Conservation (phyloP, 2,797 vertebrate species). For the Momotus momota region DNA sequence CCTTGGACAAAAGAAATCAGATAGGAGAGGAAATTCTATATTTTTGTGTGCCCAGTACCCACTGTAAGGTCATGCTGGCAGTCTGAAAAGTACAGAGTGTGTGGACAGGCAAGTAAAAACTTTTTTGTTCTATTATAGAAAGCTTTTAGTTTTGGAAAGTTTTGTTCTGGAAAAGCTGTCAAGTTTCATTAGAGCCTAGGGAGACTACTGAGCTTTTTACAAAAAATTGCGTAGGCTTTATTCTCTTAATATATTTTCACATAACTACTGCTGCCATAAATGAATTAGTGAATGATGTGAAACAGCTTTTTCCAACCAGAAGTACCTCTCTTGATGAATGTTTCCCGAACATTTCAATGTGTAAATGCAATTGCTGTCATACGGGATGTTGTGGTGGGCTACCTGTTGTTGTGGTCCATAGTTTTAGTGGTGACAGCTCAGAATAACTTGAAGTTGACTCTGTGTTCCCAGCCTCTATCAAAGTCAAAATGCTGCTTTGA, state of each 20-base stretch:
- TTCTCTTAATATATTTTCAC: constrained; percentile 9
- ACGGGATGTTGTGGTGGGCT: not conserved
- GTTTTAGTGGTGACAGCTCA: not conserved
- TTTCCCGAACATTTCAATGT: not conserved
- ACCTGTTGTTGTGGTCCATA: not conserved
- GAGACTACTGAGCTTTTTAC: not conserved
- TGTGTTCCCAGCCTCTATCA: not conserved
- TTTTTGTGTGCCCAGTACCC: not conserved
- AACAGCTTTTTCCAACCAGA: not conserved
- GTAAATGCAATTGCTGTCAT: constrained; percentile 9
- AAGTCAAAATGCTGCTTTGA: not conserved
- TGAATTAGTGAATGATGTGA: not conserved
- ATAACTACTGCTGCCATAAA: not conserved
- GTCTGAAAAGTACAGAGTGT: not conserved
- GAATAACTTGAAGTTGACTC: not conserved
- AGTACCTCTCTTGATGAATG: not conserved
- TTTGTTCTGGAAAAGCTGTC: constrained; percentile 6
- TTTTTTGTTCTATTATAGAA: not conserved
- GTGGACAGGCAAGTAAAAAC: not conserved
- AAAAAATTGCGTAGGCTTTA: not conserved
- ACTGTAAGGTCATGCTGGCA: not conserved
- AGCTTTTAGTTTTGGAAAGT: not conserved
- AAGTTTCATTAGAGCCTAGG: not conserved
- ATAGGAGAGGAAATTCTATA: not conserved
- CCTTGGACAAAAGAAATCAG: not conserved